phyloP scores from a whole-genome alignment of 2,113 vertebrate genomes.

The Dolichallabes microphthalmus region DNA sequence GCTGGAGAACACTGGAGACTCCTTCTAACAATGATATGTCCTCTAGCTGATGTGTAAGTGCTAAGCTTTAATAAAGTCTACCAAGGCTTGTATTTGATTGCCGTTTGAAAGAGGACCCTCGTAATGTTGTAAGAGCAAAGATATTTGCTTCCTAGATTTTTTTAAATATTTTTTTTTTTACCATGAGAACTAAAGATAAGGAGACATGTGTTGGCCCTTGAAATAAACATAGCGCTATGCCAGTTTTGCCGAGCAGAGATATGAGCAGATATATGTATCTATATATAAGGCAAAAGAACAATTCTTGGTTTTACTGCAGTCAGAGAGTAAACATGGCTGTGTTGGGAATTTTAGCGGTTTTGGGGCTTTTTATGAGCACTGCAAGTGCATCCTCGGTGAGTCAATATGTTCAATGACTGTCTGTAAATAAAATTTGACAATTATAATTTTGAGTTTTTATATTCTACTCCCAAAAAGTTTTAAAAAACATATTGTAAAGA shows the following conservation, averaged over 20 bases:
- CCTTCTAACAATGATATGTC: background rate
- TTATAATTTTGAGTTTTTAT: background rate
- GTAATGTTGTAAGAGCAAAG: background rate
- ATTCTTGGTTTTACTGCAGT: background rate
- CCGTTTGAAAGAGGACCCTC: background rate
- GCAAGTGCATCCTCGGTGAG: constrained; percentile 69
- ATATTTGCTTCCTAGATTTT: background rate
- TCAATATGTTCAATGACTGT: background rate
- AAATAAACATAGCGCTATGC: constrained; percentile 24
- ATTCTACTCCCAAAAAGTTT: background rate
- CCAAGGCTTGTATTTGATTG: background rate
- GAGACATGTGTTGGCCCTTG: constrained; percentile 37
- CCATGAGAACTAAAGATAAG: constrained; percentile 37
- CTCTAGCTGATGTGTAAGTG: background rate
- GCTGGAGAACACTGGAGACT: background rate
- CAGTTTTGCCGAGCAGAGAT: constrained; percentile 13
- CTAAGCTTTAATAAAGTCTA: background rate
- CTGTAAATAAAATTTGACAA: background rate
- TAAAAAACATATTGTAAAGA: too few species aligned
- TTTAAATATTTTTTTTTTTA: background rate
- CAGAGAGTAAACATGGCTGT: constrained; percentile 65
- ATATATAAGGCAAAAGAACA: constrained; percentile 48
- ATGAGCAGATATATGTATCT: constrained; percentile 15
- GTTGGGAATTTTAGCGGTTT: constrained; percentile 65
- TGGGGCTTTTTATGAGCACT: constrained; percentile 66